phyloP scores from a whole-genome alignment of 2,797 vertebrate species.

The Pampus argenteus region DNA sequence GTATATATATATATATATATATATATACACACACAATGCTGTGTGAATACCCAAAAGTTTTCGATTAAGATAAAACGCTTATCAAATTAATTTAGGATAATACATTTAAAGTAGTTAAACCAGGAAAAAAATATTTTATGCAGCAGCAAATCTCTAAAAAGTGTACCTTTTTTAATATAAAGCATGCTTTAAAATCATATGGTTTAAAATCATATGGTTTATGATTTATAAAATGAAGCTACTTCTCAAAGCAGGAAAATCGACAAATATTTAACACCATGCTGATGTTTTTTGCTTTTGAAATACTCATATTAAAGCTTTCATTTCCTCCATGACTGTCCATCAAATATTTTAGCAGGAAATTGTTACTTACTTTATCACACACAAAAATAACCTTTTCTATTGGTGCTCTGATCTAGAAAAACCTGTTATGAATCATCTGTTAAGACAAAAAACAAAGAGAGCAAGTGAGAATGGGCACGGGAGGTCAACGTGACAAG shows the following conservation, averaged over 20 bases:
- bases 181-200: no score
- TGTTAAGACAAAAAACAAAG: constrained; percentile 17
- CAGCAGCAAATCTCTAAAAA: no score
- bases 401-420: constrained; percentile 35
- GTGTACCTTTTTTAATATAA: no score
- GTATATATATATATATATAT: no score
- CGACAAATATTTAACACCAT: neutral
- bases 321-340: no score
- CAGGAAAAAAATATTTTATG: no score
- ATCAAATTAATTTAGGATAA: no score
- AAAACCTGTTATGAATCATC: constrained; percentile 67
- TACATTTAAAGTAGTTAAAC: no score
- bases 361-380: neutral
- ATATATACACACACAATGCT: no score
- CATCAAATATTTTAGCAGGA: neutral
- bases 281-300: neutral
- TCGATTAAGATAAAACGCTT: neutral
- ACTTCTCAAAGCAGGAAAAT: neutral
- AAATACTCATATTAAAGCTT: neutral
- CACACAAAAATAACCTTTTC: neutral
- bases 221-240: no score
- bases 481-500: constrained; percentile 44
- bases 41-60: neutral
- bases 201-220: no score
- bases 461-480: neutral